Evolutionary conservation across 2,113 vertebrate species (phyloP), one percentile per base, ranked within the genome.

Genomic region (Odocoileus virginianus): DNA sequence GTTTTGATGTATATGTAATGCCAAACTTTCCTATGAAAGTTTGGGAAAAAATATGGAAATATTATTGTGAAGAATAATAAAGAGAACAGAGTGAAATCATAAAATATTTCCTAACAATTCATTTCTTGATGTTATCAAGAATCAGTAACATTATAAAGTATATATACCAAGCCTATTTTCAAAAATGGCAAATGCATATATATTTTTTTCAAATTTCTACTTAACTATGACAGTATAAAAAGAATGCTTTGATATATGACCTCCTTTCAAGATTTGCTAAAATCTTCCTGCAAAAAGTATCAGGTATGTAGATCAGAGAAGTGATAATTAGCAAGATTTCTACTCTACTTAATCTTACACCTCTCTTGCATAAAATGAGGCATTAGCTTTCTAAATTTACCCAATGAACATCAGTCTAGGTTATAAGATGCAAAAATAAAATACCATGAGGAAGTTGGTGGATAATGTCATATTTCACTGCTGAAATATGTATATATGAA

Each of bases 281-380:
- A 94, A 96, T 55, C 82, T 96, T 78, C 83, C 96, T 93, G 57
- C 64, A 87, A 94, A 78, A 95, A 97, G 50, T 96, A 97, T 97
- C 97, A 98, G 97, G 94, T 97, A 84, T 97, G 96, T 79, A 89
- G 85, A 91, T 97, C 92, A 95, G 94, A 95, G 83, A 97, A 95
- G 97, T 97, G 97, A 97, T 98, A 98, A 98, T 98, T 96, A 98
- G 82, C 78, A 91, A 96, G 92, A 86, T 60, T 98, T 96, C 85
- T 97, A 95, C 88, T 97, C 87, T 83, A 85, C 30, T 95, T 97
- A 97, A 98, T 97, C 85, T 98, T 93, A 95, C 95, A 98, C 95
- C 64, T 97, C 61, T 94, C 47, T 89, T 94, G 82, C 94, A 97
- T 93, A 97, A 96, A 96, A 97, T 87, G 78, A 97, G 78, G 78